Base-by-base conservation (phyloP, 2,888 invertebrate genomes). In the Amphipoea lucens region DNA sequence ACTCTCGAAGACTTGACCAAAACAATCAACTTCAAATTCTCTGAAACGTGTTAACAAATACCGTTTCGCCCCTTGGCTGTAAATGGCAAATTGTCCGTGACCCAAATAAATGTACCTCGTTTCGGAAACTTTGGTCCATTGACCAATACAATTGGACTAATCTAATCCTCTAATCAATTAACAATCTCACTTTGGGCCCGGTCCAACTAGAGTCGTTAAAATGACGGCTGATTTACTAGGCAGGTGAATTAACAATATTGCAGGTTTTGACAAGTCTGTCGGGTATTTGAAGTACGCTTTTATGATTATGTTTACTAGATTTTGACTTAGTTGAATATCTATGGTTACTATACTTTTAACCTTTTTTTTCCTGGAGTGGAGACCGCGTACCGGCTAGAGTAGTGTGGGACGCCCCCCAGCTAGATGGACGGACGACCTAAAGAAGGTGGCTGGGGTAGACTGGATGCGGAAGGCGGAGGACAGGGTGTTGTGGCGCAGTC, bases 131-230 rank as follows among this genome's bases (percentile, higher is more conserved):
- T 80, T 73, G 79, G 63, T 62, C 74, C 76, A 90, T 87, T 90
- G 84, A 80, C 82, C 84, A 87, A 72, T 68, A 82, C 82, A 87
- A 90, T 84, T 70, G 54, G 54, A 57, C 75, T 89, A 84, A 87
- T 87, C 82, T 80, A 70, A 85, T 81, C 74, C 74, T 14, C 62
- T 81, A 85, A 87, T 87, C 87, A 90, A 86, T 89, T 90, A 82
- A 82, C 79, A 78, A 74, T 82, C 67, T 76, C 73, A 80, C 71
- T 84, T 74, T 70, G 78, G 76, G 69, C 40, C 63, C 7, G 45
- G 23, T 73, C 75, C 77, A 84, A 85, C 85, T 60, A 20, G 40
- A 51, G 4, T 12, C 12, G 1, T 70, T 72, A 36, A 85, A 85
- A 71, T 85, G 36, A 48, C 36, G n/a, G 0, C 40, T 60, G 48